These are phyloP conservation scores for Acanthurus lineatus DNA, from an alignment of 2,797 vertebrate genomes.

Conservation along the genomic window DNA sequence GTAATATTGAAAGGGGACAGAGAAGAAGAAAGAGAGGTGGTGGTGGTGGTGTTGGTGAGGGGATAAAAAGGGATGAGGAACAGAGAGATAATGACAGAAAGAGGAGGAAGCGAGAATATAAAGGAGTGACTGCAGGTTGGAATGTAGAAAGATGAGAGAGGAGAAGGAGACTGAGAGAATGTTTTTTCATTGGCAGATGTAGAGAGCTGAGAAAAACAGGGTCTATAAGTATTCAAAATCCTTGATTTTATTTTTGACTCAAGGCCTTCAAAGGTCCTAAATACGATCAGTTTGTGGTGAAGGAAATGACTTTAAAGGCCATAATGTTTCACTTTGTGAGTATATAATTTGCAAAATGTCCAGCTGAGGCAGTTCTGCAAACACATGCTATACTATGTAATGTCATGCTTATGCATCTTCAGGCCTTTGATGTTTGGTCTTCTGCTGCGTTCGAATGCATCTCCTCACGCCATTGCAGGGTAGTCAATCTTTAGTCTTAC, in stretches of 20 bases:
- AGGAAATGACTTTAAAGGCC: neutral
- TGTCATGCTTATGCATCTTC: neutral
- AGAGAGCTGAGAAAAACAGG: neutral
- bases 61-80: constrained; percentile 45
- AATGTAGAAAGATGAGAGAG: constrained; percentile 40
- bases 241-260: constrained; percentile 7
- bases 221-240: neutral
- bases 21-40: constrained; percentile 55
- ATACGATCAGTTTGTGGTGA: neutral
- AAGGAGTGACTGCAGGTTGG: constrained; percentile 50
- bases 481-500: constrained; percentile 47
- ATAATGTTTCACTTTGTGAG: neutral
- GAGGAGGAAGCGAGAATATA: constrained; percentile 51
- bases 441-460: constrained; percentile 39
- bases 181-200: neutral
- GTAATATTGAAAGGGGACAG: constrained; percentile 49
- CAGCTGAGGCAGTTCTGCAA: neutral
- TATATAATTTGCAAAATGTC: neutral
- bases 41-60: neutral
- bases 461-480: neutral
- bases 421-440: constrained; percentile 15
- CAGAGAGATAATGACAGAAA: constrained; percentile 59
- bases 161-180: constrained; percentile 26
- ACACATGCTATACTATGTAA: too few relatives aligned
- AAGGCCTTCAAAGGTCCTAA: neutral